Percentiles rank a stretch among this genome's conserved stretches.
phyloP scores from a whole-genome alignment of 2,113 vertebrate genomes.

The Oryzias javanicus region DNA sequence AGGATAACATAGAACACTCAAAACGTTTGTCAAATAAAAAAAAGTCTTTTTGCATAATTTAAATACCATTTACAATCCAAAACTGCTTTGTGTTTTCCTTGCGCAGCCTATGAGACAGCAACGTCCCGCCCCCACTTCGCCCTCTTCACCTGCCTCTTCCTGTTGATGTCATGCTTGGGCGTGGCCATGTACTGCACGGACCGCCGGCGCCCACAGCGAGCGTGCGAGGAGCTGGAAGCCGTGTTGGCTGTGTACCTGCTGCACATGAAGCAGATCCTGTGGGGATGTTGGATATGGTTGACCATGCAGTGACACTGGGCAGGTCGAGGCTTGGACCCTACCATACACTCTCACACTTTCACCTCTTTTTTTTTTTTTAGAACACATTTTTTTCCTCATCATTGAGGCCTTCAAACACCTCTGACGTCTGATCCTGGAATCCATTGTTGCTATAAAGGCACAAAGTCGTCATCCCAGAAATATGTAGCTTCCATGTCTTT shows the following conservation, averaged over 20 bases:
- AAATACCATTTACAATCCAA: slow-evolving; percentile 45
- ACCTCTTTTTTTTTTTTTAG: too few species aligned
- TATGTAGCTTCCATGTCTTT: slow-evolving; percentile 65
- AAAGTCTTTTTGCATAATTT: neutral
- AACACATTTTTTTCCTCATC: slow-evolving; percentile 24
- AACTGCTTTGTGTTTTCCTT: slow-evolving; percentile 5
- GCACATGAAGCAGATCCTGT: slow-evolving; percentile 79
- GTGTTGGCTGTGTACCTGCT: slow-evolving; percentile 78
- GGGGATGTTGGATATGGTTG: slow-evolving; percentile 86
- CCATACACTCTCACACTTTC: neutral
- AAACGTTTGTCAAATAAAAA: neutral
- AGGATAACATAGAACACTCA: neutral
- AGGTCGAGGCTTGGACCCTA: slow-evolving; percentile 38
- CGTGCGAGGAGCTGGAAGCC: slow-evolving; percentile 84
- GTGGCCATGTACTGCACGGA: slow-evolving; percentile 82
- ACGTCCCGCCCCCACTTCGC: slow-evolving; percentile 67
- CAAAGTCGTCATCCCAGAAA: slow-evolving; percentile 62
- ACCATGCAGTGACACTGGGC: slow-evolving; percentile 77
- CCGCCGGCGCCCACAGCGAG: slow-evolving; percentile 66
- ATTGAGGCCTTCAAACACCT: slow-evolving; percentile 49
- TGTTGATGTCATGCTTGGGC: slow-evolving; percentile 79
- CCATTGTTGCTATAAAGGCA: slow-evolving; percentile 21
- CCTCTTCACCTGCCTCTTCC: slow-evolving; percentile 81
- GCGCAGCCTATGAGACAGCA: slow-evolving; percentile 77
- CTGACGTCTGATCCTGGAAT: slow-evolving; percentile 41